Conservation (phyloP, 1,140 invertebrate genomes). For the Ceratina japonica region DNA sequence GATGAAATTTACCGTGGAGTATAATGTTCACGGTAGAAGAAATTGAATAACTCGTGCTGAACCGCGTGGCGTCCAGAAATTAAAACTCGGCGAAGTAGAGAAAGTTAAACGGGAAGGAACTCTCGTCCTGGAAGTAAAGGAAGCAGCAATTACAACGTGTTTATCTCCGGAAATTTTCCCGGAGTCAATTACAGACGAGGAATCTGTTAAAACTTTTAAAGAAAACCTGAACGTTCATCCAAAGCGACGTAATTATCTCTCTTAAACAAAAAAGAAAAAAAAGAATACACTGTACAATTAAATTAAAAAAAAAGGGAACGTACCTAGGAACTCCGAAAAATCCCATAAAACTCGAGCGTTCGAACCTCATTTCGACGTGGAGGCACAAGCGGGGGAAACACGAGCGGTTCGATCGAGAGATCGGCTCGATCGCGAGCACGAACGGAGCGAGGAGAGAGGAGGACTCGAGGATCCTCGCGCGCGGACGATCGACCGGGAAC, state of each 20-base stretch:
- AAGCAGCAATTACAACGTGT: background rate
- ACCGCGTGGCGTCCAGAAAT: no score
- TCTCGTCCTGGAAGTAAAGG: background rate
- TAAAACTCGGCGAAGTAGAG: no score
- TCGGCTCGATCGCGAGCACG: background rate
- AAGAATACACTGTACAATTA: no score
- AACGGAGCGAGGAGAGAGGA: background rate
- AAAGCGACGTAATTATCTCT: no score
- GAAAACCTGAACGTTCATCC: no score
- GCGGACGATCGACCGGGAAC: conserved; percentile 59
- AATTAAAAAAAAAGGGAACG: background rate
- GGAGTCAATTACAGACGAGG: no score
- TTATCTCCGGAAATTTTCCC: conserved; percentile 17
- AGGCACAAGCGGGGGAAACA: background rate
- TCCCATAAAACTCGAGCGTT: background rate
- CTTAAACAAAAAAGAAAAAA: no score
- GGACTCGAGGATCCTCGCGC: conserved; percentile 52
- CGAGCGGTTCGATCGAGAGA: background rate
- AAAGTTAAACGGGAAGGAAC: background rate
- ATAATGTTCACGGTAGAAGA: no score
- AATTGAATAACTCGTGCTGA: no score
- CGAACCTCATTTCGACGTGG: background rate
- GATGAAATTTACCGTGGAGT: no score
- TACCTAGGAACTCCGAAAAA: conserved; percentile 35
- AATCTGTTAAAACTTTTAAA: background rate